phyloP scores from a whole-genome alignment of 2,797 vertebrate species.

The Karalla daura region DNA sequence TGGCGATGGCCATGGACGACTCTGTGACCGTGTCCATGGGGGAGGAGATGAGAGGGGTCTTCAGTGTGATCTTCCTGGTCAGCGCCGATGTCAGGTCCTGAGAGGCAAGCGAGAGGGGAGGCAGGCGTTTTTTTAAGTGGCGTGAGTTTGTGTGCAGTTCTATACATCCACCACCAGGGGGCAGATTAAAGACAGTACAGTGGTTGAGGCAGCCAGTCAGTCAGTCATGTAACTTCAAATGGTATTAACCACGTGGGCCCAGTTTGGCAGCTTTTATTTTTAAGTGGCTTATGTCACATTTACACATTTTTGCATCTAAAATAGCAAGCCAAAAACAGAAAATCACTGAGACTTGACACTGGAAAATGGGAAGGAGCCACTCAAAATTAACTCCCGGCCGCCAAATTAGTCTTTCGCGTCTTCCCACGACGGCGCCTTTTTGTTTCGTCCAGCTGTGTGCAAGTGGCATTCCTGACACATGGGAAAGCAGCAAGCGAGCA shows the following conservation, averaged over 20 bases:
- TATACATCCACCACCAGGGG: conserved; percentile 59
- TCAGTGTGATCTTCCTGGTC: conserved; percentile 93
- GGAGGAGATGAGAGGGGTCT: conserved; percentile 93
- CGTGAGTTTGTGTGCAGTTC: background rate
- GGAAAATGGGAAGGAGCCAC: background rate
- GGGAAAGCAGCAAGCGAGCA: conserved; percentile 47
- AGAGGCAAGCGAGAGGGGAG: background rate
- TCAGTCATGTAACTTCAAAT: background rate
- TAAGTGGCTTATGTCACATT: no score
- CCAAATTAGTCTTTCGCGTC: conserved; percentile 15
- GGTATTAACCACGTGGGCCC: background rate
- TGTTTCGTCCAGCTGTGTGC: conserved; percentile 15
- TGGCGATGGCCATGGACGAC: conserved; percentile 95
- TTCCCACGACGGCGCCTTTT: conserved; percentile 54
- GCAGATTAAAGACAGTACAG: conserved; percentile 23
- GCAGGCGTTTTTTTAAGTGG: background rate
- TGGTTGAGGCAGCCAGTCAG: background rate
- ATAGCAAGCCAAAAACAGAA: background rate
- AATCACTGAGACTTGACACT: background rate
- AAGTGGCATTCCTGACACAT: conserved; percentile 54
- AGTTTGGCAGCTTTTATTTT: background rate
- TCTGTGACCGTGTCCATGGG: conserved; percentile 98
- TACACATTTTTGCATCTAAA: no score
- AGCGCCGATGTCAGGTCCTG: conserved; percentile 94
- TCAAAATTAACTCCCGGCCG: background rate